Evolutionary conservation across 2,888 invertebrate genomes (phyloP), one percentile per base, ranked within the genome.

Genomic region (Palloptera scutellata): DNA sequence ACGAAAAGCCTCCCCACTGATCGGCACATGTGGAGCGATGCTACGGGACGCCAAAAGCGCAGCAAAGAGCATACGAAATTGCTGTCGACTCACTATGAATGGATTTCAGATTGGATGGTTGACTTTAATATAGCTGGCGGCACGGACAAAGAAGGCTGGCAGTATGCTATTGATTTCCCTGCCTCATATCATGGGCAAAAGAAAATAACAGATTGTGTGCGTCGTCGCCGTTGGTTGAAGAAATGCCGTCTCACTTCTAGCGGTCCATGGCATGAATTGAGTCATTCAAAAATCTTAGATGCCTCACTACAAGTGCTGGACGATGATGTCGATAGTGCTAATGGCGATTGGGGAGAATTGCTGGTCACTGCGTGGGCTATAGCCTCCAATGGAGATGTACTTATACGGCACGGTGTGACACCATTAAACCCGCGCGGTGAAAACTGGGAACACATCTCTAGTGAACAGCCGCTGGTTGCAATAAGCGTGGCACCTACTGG

Each of bases 121-220:
- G 97, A 97, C 85, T 96, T 92, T 81, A 92, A 92, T 79, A 92
- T 93, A 10, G 92, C 94, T 0, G 95, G 95, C 1, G 96, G 96
- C 1, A 94, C 94, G 0, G 96, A 97, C 83, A 88, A 89, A 68
- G 94, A 96, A 74, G 97, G 97, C 1, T 97, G 97, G 97, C 97
- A 97, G 81, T 97, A 96, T 84, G 96, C 96, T 0, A 91, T 94
- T 1, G 96, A 96, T 85, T 96, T 97, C 81, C 95, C 96, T 1
- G 90, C 93, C 1, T 89, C 91, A 11, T 96, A 94, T 83, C 96
- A 95, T 79, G 91, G 91, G 0, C 90, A 91, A 76, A 95, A 95
- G 85, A 88, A 92, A 73, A 92, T 96, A 73, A 95, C 95, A 0
- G 96, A 96, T 84, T 95, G 94, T 79, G 96, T 96, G 0, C 88